Conservation (phyloP, 2,113 vertebrate species). For the Oostethus manadensis region DNA sequence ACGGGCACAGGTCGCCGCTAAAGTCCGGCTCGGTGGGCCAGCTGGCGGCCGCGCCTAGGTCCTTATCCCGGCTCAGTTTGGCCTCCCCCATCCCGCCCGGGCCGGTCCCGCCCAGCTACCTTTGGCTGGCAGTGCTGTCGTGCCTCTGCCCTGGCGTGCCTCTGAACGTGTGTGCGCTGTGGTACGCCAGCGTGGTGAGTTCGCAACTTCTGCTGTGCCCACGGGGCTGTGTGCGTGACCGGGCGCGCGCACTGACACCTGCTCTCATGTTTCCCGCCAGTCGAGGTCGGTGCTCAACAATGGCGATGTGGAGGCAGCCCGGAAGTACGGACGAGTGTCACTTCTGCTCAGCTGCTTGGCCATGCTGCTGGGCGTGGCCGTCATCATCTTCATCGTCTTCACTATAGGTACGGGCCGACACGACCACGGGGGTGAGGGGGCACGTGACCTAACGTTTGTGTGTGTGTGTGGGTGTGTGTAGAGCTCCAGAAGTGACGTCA, state of each 20-base stretch:
- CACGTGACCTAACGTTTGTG: too few species aligned
- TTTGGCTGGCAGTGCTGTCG: slow-evolving; percentile 84
- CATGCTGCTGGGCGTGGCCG: slow-evolving; percentile 65
- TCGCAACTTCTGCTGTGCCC: background rate
- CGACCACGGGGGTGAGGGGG: too few species aligned
- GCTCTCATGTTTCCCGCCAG: slow-evolving; percentile 19
- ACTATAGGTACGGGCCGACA: slow-evolving; percentile 69
- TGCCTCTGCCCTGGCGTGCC: slow-evolving; percentile 90
- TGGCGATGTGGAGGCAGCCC: slow-evolving; percentile 59
- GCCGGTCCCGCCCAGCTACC: slow-evolving; percentile 76
- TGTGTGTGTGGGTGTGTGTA: slow-evolving; percentile 24
- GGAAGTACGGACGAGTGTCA: slow-evolving; percentile 61
- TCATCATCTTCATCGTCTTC: slow-evolving; percentile 59
- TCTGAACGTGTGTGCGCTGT: slow-evolving; percentile 84
- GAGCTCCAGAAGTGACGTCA: slow-evolving; percentile 23
- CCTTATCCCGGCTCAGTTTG: slow-evolving; percentile 76
- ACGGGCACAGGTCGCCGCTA: slow-evolving; percentile 77
- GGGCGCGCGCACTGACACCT: background rate
- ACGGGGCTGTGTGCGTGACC: background rate
- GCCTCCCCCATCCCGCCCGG: slow-evolving; percentile 73
- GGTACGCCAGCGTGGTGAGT: slow-evolving; percentile 93
- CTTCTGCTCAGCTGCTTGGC: slow-evolving; percentile 57
- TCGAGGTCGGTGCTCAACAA: slow-evolving; percentile 56
- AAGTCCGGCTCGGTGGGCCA: slow-evolving; percentile 75
- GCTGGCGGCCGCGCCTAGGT: slow-evolving; percentile 63